Conservation (phyloP, 2,888 invertebrate genomes). For the Suillia variegata region DNA sequence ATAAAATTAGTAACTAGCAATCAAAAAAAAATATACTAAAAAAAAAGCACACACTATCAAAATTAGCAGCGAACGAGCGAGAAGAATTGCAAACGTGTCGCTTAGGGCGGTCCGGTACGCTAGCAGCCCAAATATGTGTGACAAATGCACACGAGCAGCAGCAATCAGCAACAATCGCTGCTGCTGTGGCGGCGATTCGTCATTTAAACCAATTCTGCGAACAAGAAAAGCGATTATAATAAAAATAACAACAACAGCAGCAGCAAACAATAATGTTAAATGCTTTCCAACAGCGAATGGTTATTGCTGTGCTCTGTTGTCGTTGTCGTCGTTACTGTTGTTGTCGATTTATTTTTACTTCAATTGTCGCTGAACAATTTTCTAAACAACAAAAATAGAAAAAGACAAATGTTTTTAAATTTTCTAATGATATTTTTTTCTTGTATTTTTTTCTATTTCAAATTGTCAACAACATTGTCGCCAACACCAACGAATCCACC, state of each 20-base stretch:
- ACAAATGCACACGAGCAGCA: constrained; percentile 6
- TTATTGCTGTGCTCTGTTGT: background rate
- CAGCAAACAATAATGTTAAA: no score
- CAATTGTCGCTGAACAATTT: background rate
- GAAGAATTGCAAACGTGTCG: constrained; percentile 13
- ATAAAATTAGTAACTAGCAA: no score
- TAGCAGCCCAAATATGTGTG: constrained; percentile 3
- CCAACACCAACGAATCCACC: background rate
- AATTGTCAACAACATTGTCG: background rate
- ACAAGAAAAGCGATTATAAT: background rate
- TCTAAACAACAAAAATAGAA: background rate
- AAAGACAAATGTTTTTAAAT: background rate
- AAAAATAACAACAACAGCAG: no score
- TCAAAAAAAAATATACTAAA: no score
- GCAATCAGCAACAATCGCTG: background rate
- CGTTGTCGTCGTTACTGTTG: background rate
- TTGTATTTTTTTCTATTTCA: background rate
- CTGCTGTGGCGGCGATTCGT: background rate
- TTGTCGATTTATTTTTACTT: constrained; percentile 5
- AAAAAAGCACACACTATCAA: no score
- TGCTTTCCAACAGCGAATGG: no score
- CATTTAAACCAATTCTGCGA: constrained; percentile 15
- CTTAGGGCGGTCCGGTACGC: background rate
- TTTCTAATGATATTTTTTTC: background rate
- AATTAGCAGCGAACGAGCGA: background rate